phyloP scores from a whole-genome alignment of 2,888 invertebrate genomes.

The Daptonema setosum region DNA sequence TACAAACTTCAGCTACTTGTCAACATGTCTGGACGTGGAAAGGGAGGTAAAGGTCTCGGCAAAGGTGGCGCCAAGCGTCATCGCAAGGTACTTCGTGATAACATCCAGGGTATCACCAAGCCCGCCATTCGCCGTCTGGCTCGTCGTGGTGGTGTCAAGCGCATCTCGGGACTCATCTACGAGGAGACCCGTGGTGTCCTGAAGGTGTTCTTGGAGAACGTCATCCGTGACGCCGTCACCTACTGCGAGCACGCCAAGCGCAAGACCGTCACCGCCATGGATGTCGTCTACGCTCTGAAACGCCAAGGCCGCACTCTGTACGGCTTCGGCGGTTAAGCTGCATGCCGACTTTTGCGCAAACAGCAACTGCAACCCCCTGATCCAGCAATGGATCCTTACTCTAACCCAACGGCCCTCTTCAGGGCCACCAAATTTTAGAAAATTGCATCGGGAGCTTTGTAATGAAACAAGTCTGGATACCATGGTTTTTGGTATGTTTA shows the following conservation, averaged over 20 bases:
- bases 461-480: no score
- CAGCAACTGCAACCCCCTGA: no score
- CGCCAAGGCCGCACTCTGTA: conserved; percentile 57
- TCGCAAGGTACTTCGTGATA: no score
- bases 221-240: conserved; percentile 57
- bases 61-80: conserved; percentile 61
- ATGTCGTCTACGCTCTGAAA: conserved; percentile 47
- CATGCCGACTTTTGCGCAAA: no score
- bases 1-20: no score
- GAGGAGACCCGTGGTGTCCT: conserved; percentile 56
- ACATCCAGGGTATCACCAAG: conserved; percentile 37
- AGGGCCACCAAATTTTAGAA: no score
- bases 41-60: conserved; percentile 54
- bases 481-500: no score
- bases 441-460: no score
- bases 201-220: conserved; percentile 37
- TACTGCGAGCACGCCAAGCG: conserved; percentile 67
- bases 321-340: conserved; percentile 59
- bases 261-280: conserved; percentile 68
- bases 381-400: no score
- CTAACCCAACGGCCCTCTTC: no score
- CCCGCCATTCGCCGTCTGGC: conserved; percentile 34
- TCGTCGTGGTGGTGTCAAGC: conserved; percentile 31
- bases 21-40: conserved; percentile 62
- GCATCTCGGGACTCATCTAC: conserved; percentile 29